Evolutionary conservation across 2,888 invertebrate species (phyloP).

Genomic region (Ectobius pallidus): DNA sequence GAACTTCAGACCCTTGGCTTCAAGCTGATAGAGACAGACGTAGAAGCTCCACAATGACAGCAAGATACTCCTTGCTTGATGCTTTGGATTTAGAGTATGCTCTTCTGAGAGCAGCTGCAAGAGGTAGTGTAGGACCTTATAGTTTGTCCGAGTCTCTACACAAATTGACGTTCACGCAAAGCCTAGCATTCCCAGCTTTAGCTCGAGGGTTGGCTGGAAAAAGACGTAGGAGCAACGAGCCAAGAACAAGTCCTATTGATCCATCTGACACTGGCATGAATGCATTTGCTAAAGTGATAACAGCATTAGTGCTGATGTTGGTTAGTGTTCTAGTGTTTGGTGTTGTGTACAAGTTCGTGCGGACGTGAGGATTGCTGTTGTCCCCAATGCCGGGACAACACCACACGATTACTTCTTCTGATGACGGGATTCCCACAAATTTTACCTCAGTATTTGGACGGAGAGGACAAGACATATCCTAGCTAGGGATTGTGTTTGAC

Average conservation of each 20-base stretch:
- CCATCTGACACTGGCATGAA: constrained; percentile 70
- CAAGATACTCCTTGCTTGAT: constrained; percentile 71
- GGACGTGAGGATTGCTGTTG: constrained; percentile 79
- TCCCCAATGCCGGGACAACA: constrained; percentile 56
- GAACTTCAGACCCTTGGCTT: constrained; percentile 52
- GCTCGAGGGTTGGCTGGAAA: constrained; percentile 71
- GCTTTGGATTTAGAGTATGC: constrained; percentile 74
- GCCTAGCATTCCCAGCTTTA: constrained; percentile 72
- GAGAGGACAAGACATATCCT: background rate
- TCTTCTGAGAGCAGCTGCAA: constrained; percentile 68
- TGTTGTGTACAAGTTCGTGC: constrained; percentile 74
- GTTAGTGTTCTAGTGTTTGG: constrained; percentile 75
- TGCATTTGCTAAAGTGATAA: constrained; percentile 73
- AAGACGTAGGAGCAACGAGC: constrained; percentile 54
- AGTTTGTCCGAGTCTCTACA: constrained; percentile 70
- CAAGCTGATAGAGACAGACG: constrained; percentile 55
- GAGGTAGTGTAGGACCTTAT: constrained; percentile 74
- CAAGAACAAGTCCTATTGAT: constrained; percentile 58
- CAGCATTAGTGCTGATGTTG: constrained; percentile 70
- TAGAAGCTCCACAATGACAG: constrained; percentile 65
- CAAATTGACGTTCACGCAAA: constrained; percentile 69
- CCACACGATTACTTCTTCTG: background rate
- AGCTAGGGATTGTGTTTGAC: too few species aligned
- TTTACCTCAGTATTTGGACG: background rate
- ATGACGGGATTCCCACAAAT: background rate